Evolutionary conservation across 1,140 invertebrate species (phyloP), one percentile per base, ranked within the genome.

Genomic region (Tetragonula clypearis): DNA sequence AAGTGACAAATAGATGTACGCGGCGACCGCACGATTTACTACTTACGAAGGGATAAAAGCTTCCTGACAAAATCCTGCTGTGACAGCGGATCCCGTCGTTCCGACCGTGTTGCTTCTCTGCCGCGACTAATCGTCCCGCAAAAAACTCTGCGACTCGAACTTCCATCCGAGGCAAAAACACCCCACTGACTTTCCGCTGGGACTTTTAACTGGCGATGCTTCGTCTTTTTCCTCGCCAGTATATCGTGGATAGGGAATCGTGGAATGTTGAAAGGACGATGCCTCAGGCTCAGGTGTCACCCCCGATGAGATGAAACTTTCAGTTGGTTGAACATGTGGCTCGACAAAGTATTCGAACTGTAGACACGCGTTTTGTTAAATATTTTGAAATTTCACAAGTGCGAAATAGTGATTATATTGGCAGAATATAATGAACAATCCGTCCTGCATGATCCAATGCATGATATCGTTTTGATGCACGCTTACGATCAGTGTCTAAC

Each of bases 1-100:
- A 81, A 72, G 88, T 92, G 91, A 92, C 90, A 92, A 92, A 92
- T 92, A 92, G 91, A 88, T 88, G 88, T 91, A 91, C 89, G 89
- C 84, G 82, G 72, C 82, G 69, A 85, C 85, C 85, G 71, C 80
- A 85, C 88, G 82, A 90, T 90, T 90, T 90, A 90, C 88, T 90
- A 83, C 81, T 87, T 69, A 83, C 89, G 55, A 81, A 81, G 62
- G 81, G 89, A 90, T 90, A 90, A 90, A 90, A 90, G 89, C 87
- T 90, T 90, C 80, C 88, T 89, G 89, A 90, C 89, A 81, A 90
- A 90, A 87, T 90, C 88, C 78, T 72, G 88, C 88, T 79, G 82
- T 86, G 88, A 90, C 82, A 89, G 88, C 88, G 74, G 35, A 88
- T 86, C 75, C 69, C 74, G 66, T 23, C 86, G 17, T 80, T 69